These are phyloP conservation scores for Moxostoma hubbsi DNA, from an alignment of 2,797 vertebrate species.

Conservation along the genomic window DNA sequence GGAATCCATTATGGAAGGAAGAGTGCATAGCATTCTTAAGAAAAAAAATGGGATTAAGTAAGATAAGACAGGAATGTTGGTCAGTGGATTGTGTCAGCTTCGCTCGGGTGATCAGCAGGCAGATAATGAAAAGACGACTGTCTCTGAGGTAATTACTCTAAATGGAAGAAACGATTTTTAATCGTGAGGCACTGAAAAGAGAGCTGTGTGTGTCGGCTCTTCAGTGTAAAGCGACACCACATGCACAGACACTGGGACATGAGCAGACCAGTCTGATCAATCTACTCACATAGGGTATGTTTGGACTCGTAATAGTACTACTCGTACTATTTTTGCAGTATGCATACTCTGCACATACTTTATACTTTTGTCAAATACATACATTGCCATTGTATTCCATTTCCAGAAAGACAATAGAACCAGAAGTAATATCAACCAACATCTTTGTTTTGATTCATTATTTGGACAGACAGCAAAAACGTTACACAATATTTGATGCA, in stretches of 20 bases:
- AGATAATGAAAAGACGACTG: conserved; percentile 69
- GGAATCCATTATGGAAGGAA: background rate
- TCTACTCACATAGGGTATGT: background rate
- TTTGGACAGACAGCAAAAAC: too few species aligned
- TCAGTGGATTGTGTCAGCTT: conserved; percentile 53
- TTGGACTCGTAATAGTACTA: background rate
- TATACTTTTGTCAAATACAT: too few species aligned
- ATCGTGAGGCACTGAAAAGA: conserved; percentile 74
- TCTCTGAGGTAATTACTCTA: conserved; percentile 72
- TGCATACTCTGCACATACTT: too few species aligned
- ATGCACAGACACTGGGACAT: conserved; percentile 9
- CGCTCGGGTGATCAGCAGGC: conserved; percentile 61
- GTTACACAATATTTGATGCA: too few species aligned
- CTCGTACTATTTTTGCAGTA: background rate
- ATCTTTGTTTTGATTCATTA: too few species aligned
- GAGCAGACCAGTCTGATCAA: background rate
- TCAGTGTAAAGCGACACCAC: conserved; percentile 61
- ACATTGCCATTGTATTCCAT: too few species aligned
- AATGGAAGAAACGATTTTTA: conserved; percentile 72
- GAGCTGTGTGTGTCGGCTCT: conserved; percentile 64
- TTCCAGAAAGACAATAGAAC: too few species aligned
- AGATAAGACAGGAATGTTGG: conserved; percentile 68
- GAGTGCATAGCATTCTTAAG: background rate
- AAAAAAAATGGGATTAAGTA: conserved; percentile 26
- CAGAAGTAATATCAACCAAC: too few species aligned